Percentiles rank a stretch among this genome's conserved stretches.
Evolutionary conservation across 2,888 invertebrate species (phyloP).

Genomic region (Nowickia ferox): DNA sequence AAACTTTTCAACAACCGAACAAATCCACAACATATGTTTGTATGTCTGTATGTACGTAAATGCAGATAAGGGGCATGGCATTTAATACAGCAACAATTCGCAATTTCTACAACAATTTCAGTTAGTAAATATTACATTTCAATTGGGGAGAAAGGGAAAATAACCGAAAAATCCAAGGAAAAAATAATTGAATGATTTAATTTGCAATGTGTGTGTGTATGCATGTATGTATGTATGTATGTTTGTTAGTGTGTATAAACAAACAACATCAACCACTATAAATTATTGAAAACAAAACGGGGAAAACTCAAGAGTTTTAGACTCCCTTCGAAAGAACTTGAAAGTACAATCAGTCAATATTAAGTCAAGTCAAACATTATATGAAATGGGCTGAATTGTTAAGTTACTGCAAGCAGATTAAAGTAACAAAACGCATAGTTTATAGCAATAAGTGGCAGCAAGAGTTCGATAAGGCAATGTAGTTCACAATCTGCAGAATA

Average conservation of each 20-base stretch:
- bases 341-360: constrained; percentile 20
- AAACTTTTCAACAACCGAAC: not conserved
- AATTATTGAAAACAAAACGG: not conserved
- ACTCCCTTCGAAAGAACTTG: constrained; percentile 42
- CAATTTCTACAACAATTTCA: constrained; percentile 43
- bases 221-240: too few relatives aligned
- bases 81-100: constrained; percentile 16
- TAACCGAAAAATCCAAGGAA: constrained; percentile 45
- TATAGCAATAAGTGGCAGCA: too few relatives aligned
- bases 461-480: too few relatives aligned
- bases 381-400: constrained; percentile 29
- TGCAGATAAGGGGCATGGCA: constrained; percentile 30
- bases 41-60: not conserved
- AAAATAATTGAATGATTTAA: constrained; percentile 61
- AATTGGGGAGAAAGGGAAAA: constrained; percentile 36
- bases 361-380: constrained; percentile 31
- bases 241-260: not conserved
- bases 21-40: not conserved
- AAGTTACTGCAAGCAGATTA: not conserved
- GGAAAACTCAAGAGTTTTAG: constrained; percentile 31
- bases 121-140: constrained; percentile 34
- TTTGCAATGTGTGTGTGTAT: constrained; percentile 12
- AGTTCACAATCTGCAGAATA: too few relatives aligned
- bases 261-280: constrained; percentile 8
- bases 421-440: not conserved